These are phyloP conservation scores for Sebastes miniatus DNA, from an alignment of 2,797 vertebrate genomes.

Conservation along the genomic window DNA sequence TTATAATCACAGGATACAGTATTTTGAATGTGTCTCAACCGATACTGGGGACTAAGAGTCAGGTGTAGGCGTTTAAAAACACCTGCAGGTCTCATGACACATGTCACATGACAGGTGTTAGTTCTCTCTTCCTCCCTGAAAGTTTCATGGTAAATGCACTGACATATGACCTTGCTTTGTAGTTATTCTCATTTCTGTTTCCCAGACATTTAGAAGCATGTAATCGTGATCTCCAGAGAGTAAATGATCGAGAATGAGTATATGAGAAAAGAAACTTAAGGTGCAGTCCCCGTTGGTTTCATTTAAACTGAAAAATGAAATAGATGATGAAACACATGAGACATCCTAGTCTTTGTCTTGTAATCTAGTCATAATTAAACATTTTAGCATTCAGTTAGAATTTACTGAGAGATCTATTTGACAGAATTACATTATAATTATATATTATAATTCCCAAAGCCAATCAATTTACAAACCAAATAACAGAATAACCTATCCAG, in stretches of 20 bases:
- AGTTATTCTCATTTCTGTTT: slow-evolving; percentile 37
- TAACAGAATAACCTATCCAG: neutral
- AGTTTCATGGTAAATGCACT: neutral
- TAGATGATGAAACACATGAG: neutral
- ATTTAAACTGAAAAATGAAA: neutral
- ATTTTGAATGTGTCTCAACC: neutral
- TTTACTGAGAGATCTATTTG: neutral
- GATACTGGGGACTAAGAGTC: neutral
- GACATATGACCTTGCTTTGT: neutral
- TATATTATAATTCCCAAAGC: neutral
- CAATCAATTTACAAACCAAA: neutral
- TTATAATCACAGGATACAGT: neutral
- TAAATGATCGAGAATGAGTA: neutral
- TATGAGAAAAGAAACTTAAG: neutral
- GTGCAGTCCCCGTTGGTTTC: neutral
- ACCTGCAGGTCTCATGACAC: neutral
- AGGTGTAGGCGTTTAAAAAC: neutral
- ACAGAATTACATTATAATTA: neutral
- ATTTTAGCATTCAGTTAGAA: neutral
- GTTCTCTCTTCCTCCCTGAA: slow-evolving; percentile 13
- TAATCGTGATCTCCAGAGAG: slow-evolving; percentile 4
- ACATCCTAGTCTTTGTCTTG: neutral
- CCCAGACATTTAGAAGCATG: neutral
- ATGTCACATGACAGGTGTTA: slow-evolving; percentile 18
- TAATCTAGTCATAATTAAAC: neutral